Base-by-base conservation (phyloP, 2,113 vertebrate species). In the Saguinus imperator region DNA sequence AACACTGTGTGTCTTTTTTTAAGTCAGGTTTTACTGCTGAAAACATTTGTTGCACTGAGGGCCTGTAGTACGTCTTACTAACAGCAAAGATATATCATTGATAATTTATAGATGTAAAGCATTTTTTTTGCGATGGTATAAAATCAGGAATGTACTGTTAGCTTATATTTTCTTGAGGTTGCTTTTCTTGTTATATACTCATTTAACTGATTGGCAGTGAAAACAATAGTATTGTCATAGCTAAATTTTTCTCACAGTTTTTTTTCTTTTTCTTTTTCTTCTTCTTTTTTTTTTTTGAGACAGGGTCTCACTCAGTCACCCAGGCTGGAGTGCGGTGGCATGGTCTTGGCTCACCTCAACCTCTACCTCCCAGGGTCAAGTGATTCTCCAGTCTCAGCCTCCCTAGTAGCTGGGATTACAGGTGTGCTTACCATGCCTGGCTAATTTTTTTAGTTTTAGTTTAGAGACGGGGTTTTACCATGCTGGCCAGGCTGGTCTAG, bases 1-100 rank as follows among this genome's bases (percentile, higher is more conserved):
- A 96, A 98, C 97, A 25, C n/a, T n/a, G n/a, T n/a, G n/a, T n/a
- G n/a, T n/a, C n/a, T 98, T 98, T 98, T 98, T 98, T 96, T 98
- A 93, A 50, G 96, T 98, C 94, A 97, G 91, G 91, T 98, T 98
- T 98, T 96, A 97, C 97, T 97, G 66, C 82, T 85, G 37, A 68
- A 95, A 95, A 57, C 40, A 52, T 89, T 66, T 84, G 5, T 57
- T 64, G 70, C 7, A 52, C 55, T 64, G 45, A 35, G 50, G 55
- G 14, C 23, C n/a, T 76, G 11, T 5, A 91, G 0, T 98, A 98
- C 97, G 98, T 88, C 97, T 98, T 97, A 96, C 76, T 97, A 97
- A 97, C 94, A 88, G 98, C 94, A 96, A 98, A 98, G 92, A 87
- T 95, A 96, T 92, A 82, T 94, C 87, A 82, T 88, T 97, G 97